phyloP scores from a whole-genome alignment of 23 tunicate species.

The Ascidia mentula region DNA sequence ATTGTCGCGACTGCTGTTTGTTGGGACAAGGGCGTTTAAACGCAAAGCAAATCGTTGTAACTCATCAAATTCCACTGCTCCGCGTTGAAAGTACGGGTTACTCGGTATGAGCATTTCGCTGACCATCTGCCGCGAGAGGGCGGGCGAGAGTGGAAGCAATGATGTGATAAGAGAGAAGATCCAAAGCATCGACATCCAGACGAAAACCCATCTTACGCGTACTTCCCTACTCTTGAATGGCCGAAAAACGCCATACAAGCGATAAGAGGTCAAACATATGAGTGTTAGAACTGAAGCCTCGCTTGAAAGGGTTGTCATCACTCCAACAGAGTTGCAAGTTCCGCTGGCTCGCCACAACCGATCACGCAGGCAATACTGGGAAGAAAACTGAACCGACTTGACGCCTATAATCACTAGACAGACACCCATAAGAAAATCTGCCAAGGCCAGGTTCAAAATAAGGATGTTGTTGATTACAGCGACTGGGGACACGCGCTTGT shows the following conservation, averaged over 20 bases:
- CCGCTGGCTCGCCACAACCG: conserved; percentile 25
- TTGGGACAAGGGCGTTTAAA: neutral
- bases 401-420: conserved; percentile 25
- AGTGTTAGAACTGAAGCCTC: conserved; percentile 40
- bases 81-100: conserved; percentile 9
- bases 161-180: conserved; percentile 12
- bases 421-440: conserved; percentile 57
- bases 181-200: conserved; percentile 21
- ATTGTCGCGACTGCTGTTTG: neutral
- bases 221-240: conserved; percentile 19
- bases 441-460: conserved; percentile 39
- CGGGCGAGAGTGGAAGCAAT: conserved; percentile 8
- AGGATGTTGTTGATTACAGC: conserved; percentile 17
- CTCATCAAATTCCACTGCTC: conserved; percentile 4
- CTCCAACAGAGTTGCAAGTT: conserved; percentile 25
- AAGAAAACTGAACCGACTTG: neutral
- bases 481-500: neutral
- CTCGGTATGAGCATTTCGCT: conserved; percentile 4
- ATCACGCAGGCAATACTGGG: neutral
- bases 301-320: conserved; percentile 31
- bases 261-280: conserved; percentile 29
- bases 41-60: conserved; percentile 18
- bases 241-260: too few relatives aligned
- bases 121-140: conserved; percentile 28
- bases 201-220: neutral